Evolutionary conservation across 2,113 vertebrate genomes (phyloP).

Genomic region (Tamias sibiricus): DNA sequence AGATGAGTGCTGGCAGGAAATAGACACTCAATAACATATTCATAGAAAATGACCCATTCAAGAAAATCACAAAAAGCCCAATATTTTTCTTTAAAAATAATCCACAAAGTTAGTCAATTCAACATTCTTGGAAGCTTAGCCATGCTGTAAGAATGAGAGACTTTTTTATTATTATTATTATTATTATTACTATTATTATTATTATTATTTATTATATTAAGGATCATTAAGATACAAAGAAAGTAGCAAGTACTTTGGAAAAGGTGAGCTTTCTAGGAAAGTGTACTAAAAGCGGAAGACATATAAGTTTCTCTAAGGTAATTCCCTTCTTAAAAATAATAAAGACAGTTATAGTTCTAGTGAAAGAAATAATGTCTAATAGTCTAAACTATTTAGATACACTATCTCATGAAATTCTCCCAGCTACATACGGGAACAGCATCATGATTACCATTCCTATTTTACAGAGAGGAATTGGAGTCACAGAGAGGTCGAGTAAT

Average conservation of each 20-base stretch:
- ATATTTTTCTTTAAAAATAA: neutral
- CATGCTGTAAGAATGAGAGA: neutral
- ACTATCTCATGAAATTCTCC: slow-evolving; percentile 11
- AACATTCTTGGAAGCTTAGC: neutral
- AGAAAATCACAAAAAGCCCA: neutral
- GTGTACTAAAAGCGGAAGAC: neutral
- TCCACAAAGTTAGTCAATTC: neutral
- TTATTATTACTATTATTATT: neutral
- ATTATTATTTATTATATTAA: neutral
- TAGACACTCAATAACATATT: neutral
- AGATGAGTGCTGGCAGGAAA: neutral
- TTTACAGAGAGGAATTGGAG: slow-evolving; percentile 2
- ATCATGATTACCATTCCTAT: neutral
- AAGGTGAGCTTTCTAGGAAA: neutral
- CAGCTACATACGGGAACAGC: neutral
- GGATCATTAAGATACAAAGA: neutral
- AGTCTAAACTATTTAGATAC: neutral
- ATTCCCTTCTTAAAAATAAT: slow-evolving; percentile 4
- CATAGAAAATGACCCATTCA: neutral
- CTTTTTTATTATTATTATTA: neutral
- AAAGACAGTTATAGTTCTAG: neutral
- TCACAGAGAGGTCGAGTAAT: neutral
- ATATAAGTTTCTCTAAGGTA: neutral
- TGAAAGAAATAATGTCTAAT: neutral
- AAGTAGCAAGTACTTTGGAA: neutral